Evolutionary conservation across 2,888 invertebrate genomes (phyloP), one percentile per base, ranked within the genome.

Genomic region (Cenopis cana): DNA sequence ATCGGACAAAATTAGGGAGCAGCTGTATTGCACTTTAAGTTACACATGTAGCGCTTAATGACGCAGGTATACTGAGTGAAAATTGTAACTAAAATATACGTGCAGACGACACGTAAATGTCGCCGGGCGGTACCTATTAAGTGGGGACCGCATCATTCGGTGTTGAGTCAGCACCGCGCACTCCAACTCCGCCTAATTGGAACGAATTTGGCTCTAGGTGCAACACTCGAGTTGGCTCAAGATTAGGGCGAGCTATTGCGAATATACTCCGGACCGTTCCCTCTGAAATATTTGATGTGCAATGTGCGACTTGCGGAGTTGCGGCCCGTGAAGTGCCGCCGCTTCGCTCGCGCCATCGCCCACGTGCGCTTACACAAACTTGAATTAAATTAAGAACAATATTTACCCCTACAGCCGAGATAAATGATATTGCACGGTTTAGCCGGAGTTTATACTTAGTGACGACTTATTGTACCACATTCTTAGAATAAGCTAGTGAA

Each of bases 161-260:
- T 88, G 90, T 90, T 91, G 91, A 90, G 90, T 89, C 89, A 86
- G 88, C 88, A 85, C 84, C 87, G 89, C 89, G 88, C 88, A 87
- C 91, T 90, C 89, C 90, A 90, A 91, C 92, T 91, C 89, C 87
- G 90, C 87, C 90, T 93, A 93, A 93, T 93, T 93, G 93, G 93
- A 92, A 90, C 89, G 85, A 92, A 91, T 92, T 93, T 92, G 93
- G 93, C 92, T 93, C 88, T 93, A 93, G 93, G 93, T 93, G 93
- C 91, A 90, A 89, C 86, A 90, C 93, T 92, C 85, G 86, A 92
- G 86, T 89, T 91, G 89, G 91, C 91, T 93, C 91, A 90, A 92
- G 93, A 91, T 91, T 91, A 91, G 89, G 87, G 89, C 89, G 88
- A 89, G 87, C 87, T 89, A 89, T 90, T 90, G 89, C 90, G 80